A percentile compares a stretch with the other conserved stretches of the same genome.
Evolutionary conservation across 2,888 invertebrate genomes (phyloP).

Genomic region (Dynastes tityus): DNA sequence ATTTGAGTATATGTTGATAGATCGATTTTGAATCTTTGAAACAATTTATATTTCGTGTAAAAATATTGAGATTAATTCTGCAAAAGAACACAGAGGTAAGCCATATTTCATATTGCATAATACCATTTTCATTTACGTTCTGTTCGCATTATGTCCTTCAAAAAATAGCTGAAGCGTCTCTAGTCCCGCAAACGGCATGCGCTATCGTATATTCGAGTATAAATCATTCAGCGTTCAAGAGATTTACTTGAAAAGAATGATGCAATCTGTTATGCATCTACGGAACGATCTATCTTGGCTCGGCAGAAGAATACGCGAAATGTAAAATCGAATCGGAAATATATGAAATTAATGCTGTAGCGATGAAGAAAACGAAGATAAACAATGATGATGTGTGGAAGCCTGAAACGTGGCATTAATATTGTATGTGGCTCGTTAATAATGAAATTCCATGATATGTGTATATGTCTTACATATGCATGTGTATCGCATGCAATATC

Average conservation of each 20-base stretch:
- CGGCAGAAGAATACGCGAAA: not conserved
- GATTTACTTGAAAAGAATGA: conserved; percentile 23
- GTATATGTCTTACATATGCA: conserved; percentile 2
- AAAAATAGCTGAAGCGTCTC: not conserved
- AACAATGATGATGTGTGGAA: conserved; percentile 12
- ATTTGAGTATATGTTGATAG: too few relatives aligned
- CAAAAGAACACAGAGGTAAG: too few relatives aligned
- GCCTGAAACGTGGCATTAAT: conserved; percentile 13
- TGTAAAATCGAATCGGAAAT: not conserved
- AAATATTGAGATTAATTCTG: too few relatives aligned
- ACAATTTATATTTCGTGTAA: too few relatives aligned
- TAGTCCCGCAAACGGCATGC: conserved; percentile 11
- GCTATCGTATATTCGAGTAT: conserved; percentile 8
- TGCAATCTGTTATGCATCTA: conserved; percentile 23
- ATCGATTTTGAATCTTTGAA: too few relatives aligned
- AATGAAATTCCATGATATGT: conserved; percentile 15
- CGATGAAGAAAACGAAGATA: not conserved
- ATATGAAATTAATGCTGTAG: conserved; percentile 6
- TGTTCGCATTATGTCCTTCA: not conserved
- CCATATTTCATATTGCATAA: too few relatives aligned
- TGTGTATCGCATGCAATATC: conserved; percentile 6
- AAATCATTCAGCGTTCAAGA: conserved; percentile 3
- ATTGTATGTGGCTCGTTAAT: not conserved
- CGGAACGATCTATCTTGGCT: not conserved
- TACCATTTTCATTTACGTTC: not conserved